Percentiles rank a stretch among this genome's conserved stretches.
These are phyloP conservation scores for Nerophis lumbriciformis DNA, from an alignment of 2,113 vertebrate species.

Conservation along the genomic window DNA sequence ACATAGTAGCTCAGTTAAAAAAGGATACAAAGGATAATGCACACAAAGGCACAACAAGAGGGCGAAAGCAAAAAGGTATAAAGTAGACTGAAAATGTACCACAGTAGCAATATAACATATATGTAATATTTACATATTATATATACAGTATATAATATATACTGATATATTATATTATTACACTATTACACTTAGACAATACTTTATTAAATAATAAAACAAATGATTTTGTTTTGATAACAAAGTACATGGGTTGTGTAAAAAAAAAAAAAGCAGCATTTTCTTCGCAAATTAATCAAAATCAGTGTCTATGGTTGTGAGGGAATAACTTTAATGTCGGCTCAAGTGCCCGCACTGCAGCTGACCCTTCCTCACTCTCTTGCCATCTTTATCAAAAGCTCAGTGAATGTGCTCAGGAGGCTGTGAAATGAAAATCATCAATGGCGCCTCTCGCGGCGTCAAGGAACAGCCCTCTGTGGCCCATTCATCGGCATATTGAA, in stretches of 20 bases:
- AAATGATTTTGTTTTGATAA: too few species aligned
- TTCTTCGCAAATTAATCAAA: not conserved
- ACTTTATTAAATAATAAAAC: too few species aligned
- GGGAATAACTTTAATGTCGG: slow-evolving; percentile 6
- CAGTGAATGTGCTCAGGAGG: slow-evolving; percentile 54
- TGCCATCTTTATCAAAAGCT: slow-evolving; percentile 41
- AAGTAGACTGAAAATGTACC: too few species aligned
- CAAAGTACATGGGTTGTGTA: not conserved
- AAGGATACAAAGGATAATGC: too few species aligned
- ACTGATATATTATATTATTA: too few species aligned
- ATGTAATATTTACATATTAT: too few species aligned
- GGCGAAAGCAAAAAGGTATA: too few species aligned
- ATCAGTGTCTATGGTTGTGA: not conserved
- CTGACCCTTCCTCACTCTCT: slow-evolving; percentile 27
- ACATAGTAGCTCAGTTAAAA: too few species aligned
- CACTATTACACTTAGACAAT: too few species aligned
- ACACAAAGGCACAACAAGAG: too few species aligned
- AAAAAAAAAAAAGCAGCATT: not conserved
- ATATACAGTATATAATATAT: too few species aligned
- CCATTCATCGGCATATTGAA: slow-evolving; percentile 55
- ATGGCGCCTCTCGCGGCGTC: slow-evolving; percentile 43
- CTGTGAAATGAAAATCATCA: slow-evolving; percentile 69
- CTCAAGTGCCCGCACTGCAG: slow-evolving; percentile 23
- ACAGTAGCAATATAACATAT: too few species aligned
- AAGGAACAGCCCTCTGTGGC: slow-evolving; percentile 39